Conservation (phyloP, 2,797 vertebrate genomes). For the Scleropages formosus region DNA sequence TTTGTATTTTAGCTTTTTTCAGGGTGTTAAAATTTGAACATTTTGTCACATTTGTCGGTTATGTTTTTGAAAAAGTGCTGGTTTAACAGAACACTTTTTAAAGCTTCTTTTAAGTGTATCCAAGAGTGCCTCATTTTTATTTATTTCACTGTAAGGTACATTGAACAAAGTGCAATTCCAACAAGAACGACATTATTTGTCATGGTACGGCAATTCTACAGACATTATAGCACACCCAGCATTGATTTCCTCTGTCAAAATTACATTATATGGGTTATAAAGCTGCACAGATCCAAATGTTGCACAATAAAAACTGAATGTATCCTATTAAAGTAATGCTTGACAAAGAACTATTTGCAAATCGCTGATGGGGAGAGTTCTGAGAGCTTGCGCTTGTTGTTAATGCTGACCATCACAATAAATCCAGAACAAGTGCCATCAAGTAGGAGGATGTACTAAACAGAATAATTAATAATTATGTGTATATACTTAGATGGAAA, state of each 20-base stretch:
- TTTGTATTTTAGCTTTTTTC: slow-evolving; percentile 67
- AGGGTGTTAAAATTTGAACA: slow-evolving; percentile 57
- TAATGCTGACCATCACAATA: slow-evolving; percentile 19
- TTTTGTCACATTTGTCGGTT: slow-evolving; percentile 43
- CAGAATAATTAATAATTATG: background rate
- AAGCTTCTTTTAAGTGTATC: slow-evolving; percentile 57
- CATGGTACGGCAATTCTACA: slow-evolving; percentile 54
- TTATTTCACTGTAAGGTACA: slow-evolving; percentile 73
- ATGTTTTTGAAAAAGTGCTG: slow-evolving; percentile 61
- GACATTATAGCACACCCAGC: slow-evolving; percentile 55
- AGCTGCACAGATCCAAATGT: slow-evolving; percentile 63
- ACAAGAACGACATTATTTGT: slow-evolving; percentile 37
- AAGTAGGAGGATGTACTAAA: background rate
- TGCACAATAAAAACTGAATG: slow-evolving; percentile 80
- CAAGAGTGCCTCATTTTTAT: slow-evolving; percentile 63
- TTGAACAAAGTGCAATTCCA: slow-evolving; percentile 74
- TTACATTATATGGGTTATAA: slow-evolving; percentile 58
- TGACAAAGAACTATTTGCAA: slow-evolving; percentile 48
- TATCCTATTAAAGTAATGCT: slow-evolving; percentile 73
- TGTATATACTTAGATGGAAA: background rate
- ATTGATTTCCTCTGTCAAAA: slow-evolving; percentile 50
- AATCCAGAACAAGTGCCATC: slow-evolving; percentile 37
- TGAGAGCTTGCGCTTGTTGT: slow-evolving; percentile 20
- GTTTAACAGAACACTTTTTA: slow-evolving; percentile 54
- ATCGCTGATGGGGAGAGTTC: slow-evolving; percentile 30